phyloP scores from a whole-genome alignment of 2,888 invertebrate genomes.

The Sipha maydis region DNA sequence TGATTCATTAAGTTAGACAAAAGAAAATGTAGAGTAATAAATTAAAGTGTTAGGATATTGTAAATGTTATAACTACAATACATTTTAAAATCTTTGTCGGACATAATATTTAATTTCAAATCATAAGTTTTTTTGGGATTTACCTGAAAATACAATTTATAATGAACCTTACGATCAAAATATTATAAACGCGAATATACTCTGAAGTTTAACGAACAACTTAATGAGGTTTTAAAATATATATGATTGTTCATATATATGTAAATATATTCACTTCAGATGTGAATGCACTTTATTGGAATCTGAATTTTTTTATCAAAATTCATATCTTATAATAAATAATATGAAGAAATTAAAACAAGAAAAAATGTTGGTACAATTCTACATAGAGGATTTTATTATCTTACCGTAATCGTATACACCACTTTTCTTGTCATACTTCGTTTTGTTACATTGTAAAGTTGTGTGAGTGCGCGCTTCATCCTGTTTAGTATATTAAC shows the following conservation, averaged over 20 bases:
- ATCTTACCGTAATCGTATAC: constrained; percentile 47
- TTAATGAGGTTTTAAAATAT: no score
- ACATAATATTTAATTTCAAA: not conserved
- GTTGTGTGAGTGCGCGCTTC: not conserved
- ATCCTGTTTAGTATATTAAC: constrained; percentile 15
- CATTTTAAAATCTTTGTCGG: constrained; percentile 1
- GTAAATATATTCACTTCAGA: no score
- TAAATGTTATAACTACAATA: not conserved
- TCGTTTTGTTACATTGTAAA: not conserved
- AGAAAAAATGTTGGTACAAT: no score
- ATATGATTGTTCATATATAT: no score
- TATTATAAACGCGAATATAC: no score
- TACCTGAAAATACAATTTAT: no score
- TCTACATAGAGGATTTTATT: not conserved
- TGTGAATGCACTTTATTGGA: no score
- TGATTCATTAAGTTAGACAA: not conserved
- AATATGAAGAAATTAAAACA: no score
- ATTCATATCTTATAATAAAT: no score
- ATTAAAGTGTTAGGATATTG: not conserved
- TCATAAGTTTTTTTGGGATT: not conserved
- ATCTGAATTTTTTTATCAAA: no score
- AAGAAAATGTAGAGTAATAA: not conserved
- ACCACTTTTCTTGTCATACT: not conserved
- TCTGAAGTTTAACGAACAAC: no score
- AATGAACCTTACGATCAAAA: no score